Percentiles rank a stretch among this genome's conserved stretches.
These are phyloP conservation scores for Tenebrosternarchus preto DNA, from an alignment of 2,113 vertebrate genomes.

Conservation along the genomic window DNA sequence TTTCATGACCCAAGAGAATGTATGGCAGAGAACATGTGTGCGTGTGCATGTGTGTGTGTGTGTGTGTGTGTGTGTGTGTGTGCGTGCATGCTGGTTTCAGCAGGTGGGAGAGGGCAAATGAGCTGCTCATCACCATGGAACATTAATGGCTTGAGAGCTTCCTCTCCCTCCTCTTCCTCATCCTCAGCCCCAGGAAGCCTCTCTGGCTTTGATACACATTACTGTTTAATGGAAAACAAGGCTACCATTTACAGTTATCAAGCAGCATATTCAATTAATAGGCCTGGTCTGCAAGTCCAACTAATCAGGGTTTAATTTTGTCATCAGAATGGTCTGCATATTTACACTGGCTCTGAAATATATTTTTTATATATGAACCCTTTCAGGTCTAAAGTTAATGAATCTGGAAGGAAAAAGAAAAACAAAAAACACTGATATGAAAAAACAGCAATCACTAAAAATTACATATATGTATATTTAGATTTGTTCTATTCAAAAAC, in stretches of 20 bases:
- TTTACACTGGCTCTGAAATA: slow-evolving; percentile 23
- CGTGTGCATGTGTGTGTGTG: not conserved
- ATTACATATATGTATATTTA: too few relatives aligned
- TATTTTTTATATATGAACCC: too few relatives aligned
- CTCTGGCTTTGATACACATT: slow-evolving; percentile 53
- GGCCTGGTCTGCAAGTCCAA: slow-evolving; percentile 25
- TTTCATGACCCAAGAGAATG: not conserved
- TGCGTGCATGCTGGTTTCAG: slow-evolving; percentile 16
- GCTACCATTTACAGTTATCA: slow-evolving; percentile 48
- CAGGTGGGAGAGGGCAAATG: slow-evolving; percentile 25
- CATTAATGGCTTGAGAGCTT: slow-evolving; percentile 55
- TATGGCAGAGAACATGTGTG: slow-evolving; percentile 16
- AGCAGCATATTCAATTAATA: slow-evolving; percentile 52
- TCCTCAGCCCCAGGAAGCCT: slow-evolving; percentile 39
- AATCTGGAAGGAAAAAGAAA: too few relatives aligned
- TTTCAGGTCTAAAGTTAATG: too few relatives aligned
- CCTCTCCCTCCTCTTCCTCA: slow-evolving; percentile 36
- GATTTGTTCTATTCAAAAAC: too few relatives aligned
- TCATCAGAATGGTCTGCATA: slow-evolving; percentile 26
- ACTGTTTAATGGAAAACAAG: slow-evolving; percentile 52
- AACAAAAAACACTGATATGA: too few relatives aligned
- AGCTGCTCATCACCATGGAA: slow-evolving; percentile 42
- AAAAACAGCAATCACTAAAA: too few relatives aligned
- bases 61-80: slow-evolving; percentile 31
- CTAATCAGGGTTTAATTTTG: slow-evolving; percentile 33